A percentile compares a stretch with the other conserved stretches of the same genome.
phyloP scores from a whole-genome alignment of 1,140 invertebrate species.

The Microplitis demolitor region DNA sequence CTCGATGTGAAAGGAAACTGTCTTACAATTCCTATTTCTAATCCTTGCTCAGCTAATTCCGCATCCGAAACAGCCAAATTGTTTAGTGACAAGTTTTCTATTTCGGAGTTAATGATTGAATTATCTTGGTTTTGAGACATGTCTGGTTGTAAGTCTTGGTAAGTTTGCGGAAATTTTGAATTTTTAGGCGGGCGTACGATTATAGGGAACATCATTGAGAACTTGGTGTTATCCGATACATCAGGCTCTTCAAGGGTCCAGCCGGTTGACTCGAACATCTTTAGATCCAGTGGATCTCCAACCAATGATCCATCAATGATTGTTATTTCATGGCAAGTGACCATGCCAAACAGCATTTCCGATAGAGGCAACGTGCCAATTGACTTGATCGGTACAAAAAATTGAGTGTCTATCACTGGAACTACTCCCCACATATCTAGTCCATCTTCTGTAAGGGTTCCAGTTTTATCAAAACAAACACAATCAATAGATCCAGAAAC shows the following conservation, averaged over 20 bases:
- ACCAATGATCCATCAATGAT: slow-evolving; percentile 76
- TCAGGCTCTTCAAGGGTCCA: slow-evolving; percentile 89
- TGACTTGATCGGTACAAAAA: slow-evolving; percentile 66
- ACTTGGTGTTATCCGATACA: slow-evolving; percentile 81
- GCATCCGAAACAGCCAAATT: slow-evolving; percentile 42
- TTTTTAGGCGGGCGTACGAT: slow-evolving; percentile 73
- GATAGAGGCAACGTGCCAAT: slow-evolving; percentile 56
- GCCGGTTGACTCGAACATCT: slow-evolving; percentile 86
- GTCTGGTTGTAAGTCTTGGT: slow-evolving; percentile 3
- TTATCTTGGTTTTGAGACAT: slow-evolving; percentile 33
- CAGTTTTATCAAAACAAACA: slow-evolving; percentile 97
- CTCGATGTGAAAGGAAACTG: slow-evolving; percentile 91
- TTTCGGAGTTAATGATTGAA: slow-evolving; percentile 44
- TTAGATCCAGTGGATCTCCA: slow-evolving; percentile 85
- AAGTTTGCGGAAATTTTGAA: slow-evolving; percentile 39
- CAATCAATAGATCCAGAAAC: slow-evolving; percentile 89
- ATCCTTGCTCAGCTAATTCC: slow-evolving; percentile 45
- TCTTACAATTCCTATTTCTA: slow-evolving; percentile 81
- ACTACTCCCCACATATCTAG: slow-evolving; percentile 90
- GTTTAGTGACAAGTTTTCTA: slow-evolving; percentile 47
- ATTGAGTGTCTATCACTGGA: slow-evolving; percentile 65
- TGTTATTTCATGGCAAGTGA: slow-evolving; percentile 82
- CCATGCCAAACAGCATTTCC: slow-evolving; percentile 67
- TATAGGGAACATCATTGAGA: slow-evolving; percentile 84
- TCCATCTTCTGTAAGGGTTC: slow-evolving; percentile 93